Conservation (phyloP, 2,888 invertebrate genomes). For the Ischnura elegans region DNA sequence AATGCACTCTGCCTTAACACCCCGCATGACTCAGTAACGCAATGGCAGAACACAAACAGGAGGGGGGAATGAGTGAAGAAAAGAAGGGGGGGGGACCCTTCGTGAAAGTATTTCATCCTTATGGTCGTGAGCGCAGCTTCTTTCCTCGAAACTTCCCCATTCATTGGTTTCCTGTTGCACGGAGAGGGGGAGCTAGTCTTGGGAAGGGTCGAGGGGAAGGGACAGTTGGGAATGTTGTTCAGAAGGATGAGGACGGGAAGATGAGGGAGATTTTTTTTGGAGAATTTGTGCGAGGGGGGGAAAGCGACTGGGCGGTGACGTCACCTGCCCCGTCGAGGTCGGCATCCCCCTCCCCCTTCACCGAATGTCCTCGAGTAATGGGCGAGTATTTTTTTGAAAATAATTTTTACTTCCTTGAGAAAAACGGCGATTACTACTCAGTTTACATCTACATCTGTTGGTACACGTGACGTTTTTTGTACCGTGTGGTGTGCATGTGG, state of each 20-base stretch:
- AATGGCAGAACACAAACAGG: not conserved
- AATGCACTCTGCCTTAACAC: not conserved
- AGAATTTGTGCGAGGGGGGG: not conserved
- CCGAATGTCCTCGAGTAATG: too few species aligned
- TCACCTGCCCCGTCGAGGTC: not conserved
- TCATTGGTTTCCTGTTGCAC: not conserved
- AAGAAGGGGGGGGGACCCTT: too few species aligned
- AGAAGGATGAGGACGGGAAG: not conserved
- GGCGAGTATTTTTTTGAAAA: too few species aligned
- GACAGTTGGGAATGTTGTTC: not conserved
- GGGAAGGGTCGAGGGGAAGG: not conserved
- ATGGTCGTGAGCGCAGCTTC: not conserved
- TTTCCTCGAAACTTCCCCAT: not conserved
- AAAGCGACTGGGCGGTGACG: not conserved
- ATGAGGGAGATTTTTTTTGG: not conserved
- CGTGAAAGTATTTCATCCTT: not conserved
- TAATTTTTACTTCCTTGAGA: too few species aligned
- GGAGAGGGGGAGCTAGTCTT: not conserved
- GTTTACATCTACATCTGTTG: too few species aligned
- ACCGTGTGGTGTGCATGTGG: too few species aligned
- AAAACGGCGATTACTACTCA: too few species aligned
- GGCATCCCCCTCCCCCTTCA: not conserved
- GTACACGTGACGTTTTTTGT: too few species aligned
- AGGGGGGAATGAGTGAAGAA: too few species aligned
- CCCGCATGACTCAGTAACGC: not conserved